Percentiles rank a stretch among this genome's conserved stretches.
These are phyloP conservation scores for Drosophila watanabei DNA, from an alignment of 1,140 invertebrate species.

Conservation along the genomic window DNA sequence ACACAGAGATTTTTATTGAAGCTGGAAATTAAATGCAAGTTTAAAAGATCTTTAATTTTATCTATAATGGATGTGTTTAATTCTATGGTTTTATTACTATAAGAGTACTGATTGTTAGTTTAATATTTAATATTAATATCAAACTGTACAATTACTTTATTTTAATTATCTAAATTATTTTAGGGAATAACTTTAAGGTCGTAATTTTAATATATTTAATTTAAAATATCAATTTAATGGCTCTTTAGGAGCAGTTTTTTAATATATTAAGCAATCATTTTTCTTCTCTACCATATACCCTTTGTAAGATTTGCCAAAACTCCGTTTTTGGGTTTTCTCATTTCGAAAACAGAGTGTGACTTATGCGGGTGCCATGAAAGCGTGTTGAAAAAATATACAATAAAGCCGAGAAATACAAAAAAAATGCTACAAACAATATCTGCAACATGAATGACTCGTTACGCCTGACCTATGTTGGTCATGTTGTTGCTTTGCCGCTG, in stretches of 20 bases:
- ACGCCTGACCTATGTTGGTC: conserved; percentile 80
- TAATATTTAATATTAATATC: background rate
- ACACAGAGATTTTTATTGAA: background rate
- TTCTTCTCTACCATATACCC: background rate
- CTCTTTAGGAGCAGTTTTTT: background rate
- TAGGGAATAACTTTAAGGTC: background rate
- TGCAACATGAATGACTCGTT: conserved; percentile 83
- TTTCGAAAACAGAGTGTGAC: conserved; percentile 63
- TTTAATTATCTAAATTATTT: background rate
- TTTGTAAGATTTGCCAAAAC: conserved; percentile 17
- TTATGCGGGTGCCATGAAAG: conserved; percentile 76
- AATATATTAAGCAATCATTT: background rate
- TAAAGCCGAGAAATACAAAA: conserved; percentile 5
- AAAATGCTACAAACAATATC: conserved; percentile 65
- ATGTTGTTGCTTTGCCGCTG: conserved; percentile 46
- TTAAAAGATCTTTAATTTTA: background rate
- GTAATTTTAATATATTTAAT: background rate
- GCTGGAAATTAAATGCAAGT: background rate
- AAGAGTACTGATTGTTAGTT: no score
- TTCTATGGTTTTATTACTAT: background rate
- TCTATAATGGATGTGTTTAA: background rate
- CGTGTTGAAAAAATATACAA: conserved; percentile 19
- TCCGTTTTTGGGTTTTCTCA: background rate
- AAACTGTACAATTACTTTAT: background rate
- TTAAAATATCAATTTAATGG: background rate